A percentile compares a stretch with the other conserved stretches of the same genome.
phyloP scores from a whole-genome alignment of 2,797 vertebrate genomes.

The Tapera naevia region DNA sequence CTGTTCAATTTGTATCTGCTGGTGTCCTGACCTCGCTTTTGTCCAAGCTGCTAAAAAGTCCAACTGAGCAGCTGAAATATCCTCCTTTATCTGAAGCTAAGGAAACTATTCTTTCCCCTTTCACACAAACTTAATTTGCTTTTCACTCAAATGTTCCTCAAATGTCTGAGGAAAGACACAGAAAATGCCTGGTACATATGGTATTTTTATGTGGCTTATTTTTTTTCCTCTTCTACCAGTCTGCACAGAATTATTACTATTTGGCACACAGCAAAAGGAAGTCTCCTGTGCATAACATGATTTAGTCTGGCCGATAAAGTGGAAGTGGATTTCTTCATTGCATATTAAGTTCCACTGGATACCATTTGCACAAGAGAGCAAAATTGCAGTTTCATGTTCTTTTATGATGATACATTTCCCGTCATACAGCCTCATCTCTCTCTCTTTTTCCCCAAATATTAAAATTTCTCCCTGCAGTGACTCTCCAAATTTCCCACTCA shows the following conservation, averaged over 20 bases:
- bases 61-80: background rate
- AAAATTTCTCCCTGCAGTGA: background rate
- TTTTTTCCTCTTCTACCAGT: conserved; percentile 31
- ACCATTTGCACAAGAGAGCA: conserved; percentile 35
- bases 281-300: conserved; percentile 61
- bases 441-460: conserved; percentile 13
- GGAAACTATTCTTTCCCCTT: background rate
- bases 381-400: conserved; percentile 27
- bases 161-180: conserved; percentile 36
- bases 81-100: background rate
- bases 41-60: background rate
- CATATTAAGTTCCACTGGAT: conserved; percentile 61
- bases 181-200: conserved; percentile 40
- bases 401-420: conserved; percentile 26
- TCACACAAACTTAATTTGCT: conserved; percentile 37
- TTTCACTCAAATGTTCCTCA: background rate
- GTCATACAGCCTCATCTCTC: background rate
- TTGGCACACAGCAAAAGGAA: conserved; percentile 53
- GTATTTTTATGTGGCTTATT: conserved; percentile 46
- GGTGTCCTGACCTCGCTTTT: conserved; percentile 61
- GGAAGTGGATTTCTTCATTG: conserved; percentile 49
- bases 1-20: conserved; percentile 43
- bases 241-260: conserved; percentile 55
- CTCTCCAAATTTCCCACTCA: background rate
- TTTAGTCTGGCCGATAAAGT: conserved; percentile 60